These are phyloP conservation scores for Chaetops frenatus DNA, from an alignment of 2,113 vertebrate species.

Conservation along the genomic window DNA sequence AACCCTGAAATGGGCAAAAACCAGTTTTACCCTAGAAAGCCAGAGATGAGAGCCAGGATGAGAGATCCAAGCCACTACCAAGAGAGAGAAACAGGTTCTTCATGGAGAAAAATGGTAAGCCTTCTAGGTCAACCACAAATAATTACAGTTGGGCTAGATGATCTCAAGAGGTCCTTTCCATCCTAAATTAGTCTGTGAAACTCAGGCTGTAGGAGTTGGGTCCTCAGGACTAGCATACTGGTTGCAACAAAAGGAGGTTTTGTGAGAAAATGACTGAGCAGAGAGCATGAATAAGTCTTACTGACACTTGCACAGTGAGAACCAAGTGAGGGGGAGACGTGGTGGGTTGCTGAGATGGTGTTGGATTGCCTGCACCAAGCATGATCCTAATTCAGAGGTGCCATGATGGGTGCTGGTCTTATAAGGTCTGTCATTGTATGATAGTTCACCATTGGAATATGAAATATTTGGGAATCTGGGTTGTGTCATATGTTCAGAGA, in stretches of 20 bases:
- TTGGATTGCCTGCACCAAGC: background rate
- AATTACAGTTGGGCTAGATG: background rate
- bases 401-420: background rate
- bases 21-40: background rate
- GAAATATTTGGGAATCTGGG: background rate
- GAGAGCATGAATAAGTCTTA: background rate
- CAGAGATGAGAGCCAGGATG: background rate
- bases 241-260: background rate
- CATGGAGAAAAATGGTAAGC: background rate
- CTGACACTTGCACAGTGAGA: background rate
- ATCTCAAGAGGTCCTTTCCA: background rate
- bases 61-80: background rate
- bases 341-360: background rate
- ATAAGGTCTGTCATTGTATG: rapidly evolving
- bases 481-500: background rate
- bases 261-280: background rate
- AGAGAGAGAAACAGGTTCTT: background rate
- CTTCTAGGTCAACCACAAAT: background rate
- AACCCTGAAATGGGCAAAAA: background rate
- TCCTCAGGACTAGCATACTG: background rate
- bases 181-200: background rate
- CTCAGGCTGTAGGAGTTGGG: background rate
- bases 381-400: background rate
- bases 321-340: background rate
- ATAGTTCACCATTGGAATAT: background rate